Base-by-base conservation (phyloP, 1,140 invertebrate genomes). In the Drosophila pallidifrons region DNA sequence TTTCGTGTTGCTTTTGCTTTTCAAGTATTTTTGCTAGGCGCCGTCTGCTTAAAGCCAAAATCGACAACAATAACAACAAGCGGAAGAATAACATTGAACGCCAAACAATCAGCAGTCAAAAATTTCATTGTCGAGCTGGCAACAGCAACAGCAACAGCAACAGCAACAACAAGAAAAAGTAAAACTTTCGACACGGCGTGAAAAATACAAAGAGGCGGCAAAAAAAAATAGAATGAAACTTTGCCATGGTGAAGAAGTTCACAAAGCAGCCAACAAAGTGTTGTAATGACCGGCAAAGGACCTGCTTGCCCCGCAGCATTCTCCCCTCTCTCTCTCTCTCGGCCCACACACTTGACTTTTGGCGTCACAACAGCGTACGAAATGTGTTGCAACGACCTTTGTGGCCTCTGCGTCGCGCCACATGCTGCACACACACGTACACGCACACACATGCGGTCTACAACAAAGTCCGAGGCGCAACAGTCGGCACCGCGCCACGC, bases 331-430 rank as follows among this genome's bases (percentile, higher is more conserved):
- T 8, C 32, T 11, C 11, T 11, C 35, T 7, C 51, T 16, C 35
- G 1, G 6, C 35, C 49, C 52, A 64, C 20, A 35, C 55, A 61
- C 68, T 86, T 82, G 82, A 82, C 79, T 87, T 86, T 87, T 82
- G 82, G 77, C 82, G 72, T 55, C 72, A 78, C 71, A 69, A 63
- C 58, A 61, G 47, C 63, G 57, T 46, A 65, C 58, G 70, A 87
- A 86, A 87, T 86, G 76, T 87, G 82, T 87, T 87, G 82, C 82
- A 87, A 79, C 72, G 82, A 87, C 82, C 82, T 87, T 82, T 87
- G 82, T 82, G 82, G 82, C 79, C 79, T 71, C 47, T 69, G 77
- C 74, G 68, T 66, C 46, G 49, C 64, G 58, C 67, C 45, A 63
- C 58, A 57, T 61, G 32, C 54, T 67, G 41, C 57, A 60, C 55